phyloP scores from a whole-genome alignment of 2,888 invertebrate genomes.

The Eumerus sabulonum region DNA sequence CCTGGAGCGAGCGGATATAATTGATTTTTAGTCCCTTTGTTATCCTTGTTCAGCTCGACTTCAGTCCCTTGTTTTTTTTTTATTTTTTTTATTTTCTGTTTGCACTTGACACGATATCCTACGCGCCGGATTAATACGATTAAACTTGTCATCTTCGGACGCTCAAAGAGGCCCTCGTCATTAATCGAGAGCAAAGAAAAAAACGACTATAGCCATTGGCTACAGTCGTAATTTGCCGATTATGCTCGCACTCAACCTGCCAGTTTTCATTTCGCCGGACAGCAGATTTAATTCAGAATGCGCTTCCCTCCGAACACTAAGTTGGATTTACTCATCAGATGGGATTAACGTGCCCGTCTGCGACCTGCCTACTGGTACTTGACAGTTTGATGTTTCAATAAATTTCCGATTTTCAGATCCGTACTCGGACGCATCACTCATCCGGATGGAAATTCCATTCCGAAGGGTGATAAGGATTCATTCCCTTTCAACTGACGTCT shows the following conservation, averaged over 20 bases:
- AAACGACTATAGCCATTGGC: conserved; percentile 27
- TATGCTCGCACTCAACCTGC: conserved; percentile 9
- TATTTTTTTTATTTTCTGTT: too few species aligned
- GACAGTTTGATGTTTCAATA: conserved; percentile 30
- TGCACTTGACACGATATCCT: too few species aligned
- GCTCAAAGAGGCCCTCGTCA: conserved; percentile 12
- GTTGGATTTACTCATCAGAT: conserved; percentile 51
- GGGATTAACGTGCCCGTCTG: conserved; percentile 22
- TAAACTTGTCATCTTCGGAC: conserved; percentile 12
- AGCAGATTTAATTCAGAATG: conserved; percentile 31
- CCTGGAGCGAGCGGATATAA: conserved; percentile 35
- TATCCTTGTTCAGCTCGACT: too few species aligned
- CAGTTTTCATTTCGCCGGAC: background rate
- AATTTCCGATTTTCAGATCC: background rate
- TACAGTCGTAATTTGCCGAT: conserved; percentile 54
- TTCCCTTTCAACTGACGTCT: conserved; percentile 49
- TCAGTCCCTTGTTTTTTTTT: too few species aligned
- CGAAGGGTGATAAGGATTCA: conserved; percentile 37
- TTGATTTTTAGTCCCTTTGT: conserved; percentile 38
- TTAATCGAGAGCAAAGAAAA: background rate
- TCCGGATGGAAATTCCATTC: too few species aligned
- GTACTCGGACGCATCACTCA: background rate
- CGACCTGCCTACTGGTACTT: conserved; percentile 12
- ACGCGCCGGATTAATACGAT: too few species aligned
- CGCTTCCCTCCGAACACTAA: conserved; percentile 38